Base-by-base conservation (phyloP, 2,888 invertebrate genomes). In the Podotricha telesiphe region DNA sequence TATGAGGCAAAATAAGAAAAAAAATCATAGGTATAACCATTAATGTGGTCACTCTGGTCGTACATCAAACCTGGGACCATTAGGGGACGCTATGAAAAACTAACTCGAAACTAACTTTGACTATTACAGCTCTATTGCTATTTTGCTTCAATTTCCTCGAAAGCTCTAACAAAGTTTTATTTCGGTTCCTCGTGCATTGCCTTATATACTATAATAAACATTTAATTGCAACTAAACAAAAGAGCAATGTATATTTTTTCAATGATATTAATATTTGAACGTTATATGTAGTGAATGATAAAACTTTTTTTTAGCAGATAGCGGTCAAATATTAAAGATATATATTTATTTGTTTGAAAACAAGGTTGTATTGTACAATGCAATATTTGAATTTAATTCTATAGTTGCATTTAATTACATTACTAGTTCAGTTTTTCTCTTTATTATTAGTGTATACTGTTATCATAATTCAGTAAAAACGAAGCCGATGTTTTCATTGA, bases 71-170 rank as follows among this genome's bases (percentile, higher is more conserved):
- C 77, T 77, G 76, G 70, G 77, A 76, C 78, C 82, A 83, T 79
- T 81, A 79, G 74, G 74, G 71, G 75, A 70, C 71, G 69, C 80
- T 79, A 85, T 82, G 82, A 84, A 86, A 82, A 82, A 82, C 80
- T 77, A 85, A 85, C 85, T 86, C 82, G 82, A 82, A 82, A 83
- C 86, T 86, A 82, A 83, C 86, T 87, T 86, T 79, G 69, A 79
- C 85, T 82, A 85, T 86, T 83, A 83, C 76, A 75, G 74, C 69
- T 76, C 79, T 74, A 67, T 73, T 73, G 75, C 76, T 69, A 76
- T 75, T 72, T 62, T 34, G 5, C 34, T n/a, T 55, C 55, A 1
- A 37, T 17, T 65, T 61, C 58, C 58, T 47, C 50, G 53, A 61
- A 68, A 55, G 66, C 69, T 58, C 2, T 40, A 20, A 10, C 10